Base-by-base conservation (phyloP, 2,888 invertebrate species). In the Plagodis pulveraria region DNA sequence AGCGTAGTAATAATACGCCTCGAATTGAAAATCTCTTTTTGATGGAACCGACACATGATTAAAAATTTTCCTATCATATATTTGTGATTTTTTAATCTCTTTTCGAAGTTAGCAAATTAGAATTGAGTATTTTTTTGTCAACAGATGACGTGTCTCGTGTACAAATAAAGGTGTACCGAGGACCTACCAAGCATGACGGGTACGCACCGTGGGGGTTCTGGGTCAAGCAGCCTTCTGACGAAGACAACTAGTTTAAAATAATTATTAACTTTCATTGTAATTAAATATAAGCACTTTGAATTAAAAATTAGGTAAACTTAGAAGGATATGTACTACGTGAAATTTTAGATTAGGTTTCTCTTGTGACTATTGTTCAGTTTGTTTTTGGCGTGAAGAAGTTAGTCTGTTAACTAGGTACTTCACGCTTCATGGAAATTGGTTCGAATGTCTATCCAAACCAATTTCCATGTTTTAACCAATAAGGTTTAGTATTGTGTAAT, bases 151-250 rank as follows among this genome's bases (percentile, higher is more conserved):
- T 93, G 10, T 94, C 94, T 4, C 84, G 95, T 52, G 96, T 96
- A 0, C 96, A 96, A 86, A 95, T 96, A 65, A 96, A 96, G 83
- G 96, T 96, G 43, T 96, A 95, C 84, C 84, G 96, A 65, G 96
- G 96, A 0, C 96, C 96, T 0, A 94, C 95, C 0, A 94, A 94
- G 69, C 89, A 94, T 65, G 94, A 94, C 59, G 92, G 94, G 33
- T 95, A 94, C 72, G 95, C 96, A 2, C 95, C 95, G 0, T 95
- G 95, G 94, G 96, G 96, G 5, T 96, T 94, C 79, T 96, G 95
- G 95, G 94, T 95, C 38, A 95, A 95, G 67, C 95, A 95, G 73
- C 95, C 95, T 5, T 94, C 95, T 0, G 95, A 95, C 69, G 94
- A 94, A 9, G 46, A 65, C 6, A 49, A 58, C 38, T 50, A 42